Conservation (phyloP, 2,797 vertebrate species). For the Scomberomorus guttatus region DNA sequence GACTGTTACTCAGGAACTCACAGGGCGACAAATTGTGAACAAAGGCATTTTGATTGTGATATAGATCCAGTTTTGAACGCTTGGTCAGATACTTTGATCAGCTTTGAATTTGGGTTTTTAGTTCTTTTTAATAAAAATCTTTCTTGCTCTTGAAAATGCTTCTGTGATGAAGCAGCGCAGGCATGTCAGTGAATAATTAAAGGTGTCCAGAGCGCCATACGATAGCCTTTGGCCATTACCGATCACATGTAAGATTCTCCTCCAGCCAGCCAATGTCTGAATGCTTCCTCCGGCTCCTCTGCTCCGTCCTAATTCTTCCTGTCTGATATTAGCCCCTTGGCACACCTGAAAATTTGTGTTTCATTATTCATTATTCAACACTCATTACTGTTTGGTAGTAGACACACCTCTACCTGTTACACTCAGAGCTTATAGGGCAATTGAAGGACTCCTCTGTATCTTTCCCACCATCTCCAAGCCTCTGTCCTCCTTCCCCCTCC, state of each 20-base stretch:
- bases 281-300: constrained; percentile 63
- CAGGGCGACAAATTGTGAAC: background rate
- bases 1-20: background rate
- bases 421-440: constrained; percentile 57
- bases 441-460: constrained; percentile 70
- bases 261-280: constrained; percentile 48
- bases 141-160: constrained; percentile 15
- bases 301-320: constrained; percentile 60
- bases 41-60: constrained; percentile 7
- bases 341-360: constrained; percentile 61
- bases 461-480: constrained; percentile 38
- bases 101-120: background rate
- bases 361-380: constrained; percentile 72
- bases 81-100: background rate
- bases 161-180: background rate
- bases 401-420: constrained; percentile 67
- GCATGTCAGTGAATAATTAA: constrained; percentile 59
- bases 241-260: constrained; percentile 46
- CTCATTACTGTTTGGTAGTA: constrained; percentile 51
- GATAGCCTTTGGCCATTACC: constrained; percentile 50
- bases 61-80: background rate
- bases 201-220: constrained; percentile 41
- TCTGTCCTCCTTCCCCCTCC: constrained; percentile 19
- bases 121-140: no score
- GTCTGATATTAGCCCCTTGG: constrained; percentile 65